Evolutionary conservation across 2,888 invertebrate species (phyloP).

Genomic region (Schizotus pectinicornis): DNA sequence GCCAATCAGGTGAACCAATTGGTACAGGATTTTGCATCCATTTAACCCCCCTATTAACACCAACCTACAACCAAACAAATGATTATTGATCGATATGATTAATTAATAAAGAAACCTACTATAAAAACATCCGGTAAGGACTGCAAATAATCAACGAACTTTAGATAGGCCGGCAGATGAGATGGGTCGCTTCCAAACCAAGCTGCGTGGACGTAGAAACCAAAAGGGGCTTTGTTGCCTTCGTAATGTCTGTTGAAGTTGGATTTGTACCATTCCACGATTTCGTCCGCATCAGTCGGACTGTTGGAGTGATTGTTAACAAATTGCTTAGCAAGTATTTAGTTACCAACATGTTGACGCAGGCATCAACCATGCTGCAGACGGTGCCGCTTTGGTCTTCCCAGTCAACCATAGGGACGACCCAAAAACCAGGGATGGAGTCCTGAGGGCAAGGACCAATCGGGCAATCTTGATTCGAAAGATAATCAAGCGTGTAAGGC

Average conservation of each 20-base stretch:
- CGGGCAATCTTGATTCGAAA: slow-evolving; percentile 62
- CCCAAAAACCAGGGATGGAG: slow-evolving; percentile 65
- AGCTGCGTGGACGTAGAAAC: slow-evolving; percentile 70
- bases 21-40: slow-evolving; percentile 65
- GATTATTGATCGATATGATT: slow-evolving; percentile 1
- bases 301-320: slow-evolving; percentile 31
- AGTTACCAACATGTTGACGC: slow-evolving; percentile 56
- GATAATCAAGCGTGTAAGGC: slow-evolving; percentile 70
- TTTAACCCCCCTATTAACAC: slow-evolving; percentile 60
- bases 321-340: background rate
- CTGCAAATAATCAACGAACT: slow-evolving; percentile 65
- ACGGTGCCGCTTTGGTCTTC: slow-evolving; percentile 57
- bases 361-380: slow-evolving; percentile 67
- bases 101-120: slow-evolving; percentile 51
- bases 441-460: slow-evolving; percentile 62
- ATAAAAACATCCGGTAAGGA: slow-evolving; percentile 65
- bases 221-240: slow-evolving; percentile 70
- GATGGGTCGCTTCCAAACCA: slow-evolving; percentile 64
- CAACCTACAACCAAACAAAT: slow-evolving; percentile 50
- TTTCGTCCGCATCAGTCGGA: slow-evolving; percentile 58
- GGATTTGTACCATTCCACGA: slow-evolving; percentile 64
- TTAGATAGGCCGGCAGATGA: slow-evolving; percentile 60
- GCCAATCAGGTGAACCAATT: slow-evolving; percentile 51
- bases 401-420: slow-evolving; percentile 66
- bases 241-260: slow-evolving; percentile 72